These are phyloP conservation scores for Eubucco bourcierii DNA, from an alignment of 2,113 vertebrate species.

Conservation along the genomic window DNA sequence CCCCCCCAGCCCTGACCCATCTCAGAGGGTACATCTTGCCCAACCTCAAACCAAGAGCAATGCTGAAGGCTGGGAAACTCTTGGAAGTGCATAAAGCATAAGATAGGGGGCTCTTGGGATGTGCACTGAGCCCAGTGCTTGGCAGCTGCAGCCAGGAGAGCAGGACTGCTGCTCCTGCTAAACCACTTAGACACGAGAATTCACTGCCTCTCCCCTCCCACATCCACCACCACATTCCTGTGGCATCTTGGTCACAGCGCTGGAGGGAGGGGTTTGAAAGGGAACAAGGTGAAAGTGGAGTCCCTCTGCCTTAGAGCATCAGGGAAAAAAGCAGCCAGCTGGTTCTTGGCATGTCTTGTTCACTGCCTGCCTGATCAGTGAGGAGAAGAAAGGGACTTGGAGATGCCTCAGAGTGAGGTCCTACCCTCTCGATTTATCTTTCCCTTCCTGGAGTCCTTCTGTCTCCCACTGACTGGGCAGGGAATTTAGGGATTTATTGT, in stretches of 20 bases:
- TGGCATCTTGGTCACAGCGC: neutral
- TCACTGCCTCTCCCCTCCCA: neutral
- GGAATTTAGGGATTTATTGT: constrained; percentile 37
- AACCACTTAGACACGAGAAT: neutral
- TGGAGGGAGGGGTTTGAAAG: neutral
- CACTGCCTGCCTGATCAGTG: neutral
- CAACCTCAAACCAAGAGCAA: rapidly evolving
- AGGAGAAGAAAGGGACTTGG: neutral
- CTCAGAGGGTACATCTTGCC: rapidly evolving
- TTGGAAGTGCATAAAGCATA: neutral
- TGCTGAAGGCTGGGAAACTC: neutral
- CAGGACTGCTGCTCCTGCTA: neutral
- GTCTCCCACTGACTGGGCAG: constrained; percentile 7
- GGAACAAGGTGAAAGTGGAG: neutral
- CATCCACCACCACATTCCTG: neutral
- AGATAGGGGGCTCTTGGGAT: neutral
- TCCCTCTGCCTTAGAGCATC: rapidly evolving
- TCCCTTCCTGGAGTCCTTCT: constrained; percentile 32
- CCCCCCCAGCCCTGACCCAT: no score
- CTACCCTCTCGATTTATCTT: constrained; percentile 12
- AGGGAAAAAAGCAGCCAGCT: neutral
- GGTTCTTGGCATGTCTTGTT: neutral
- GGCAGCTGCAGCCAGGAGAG: rapidly evolving
- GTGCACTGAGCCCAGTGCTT: rapidly evolving
- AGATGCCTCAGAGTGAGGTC: neutral